Percentiles rank a stretch among this genome's conserved stretches.
phyloP scores from a whole-genome alignment of 2,113 vertebrate species.

The Phocoena phocoena region DNA sequence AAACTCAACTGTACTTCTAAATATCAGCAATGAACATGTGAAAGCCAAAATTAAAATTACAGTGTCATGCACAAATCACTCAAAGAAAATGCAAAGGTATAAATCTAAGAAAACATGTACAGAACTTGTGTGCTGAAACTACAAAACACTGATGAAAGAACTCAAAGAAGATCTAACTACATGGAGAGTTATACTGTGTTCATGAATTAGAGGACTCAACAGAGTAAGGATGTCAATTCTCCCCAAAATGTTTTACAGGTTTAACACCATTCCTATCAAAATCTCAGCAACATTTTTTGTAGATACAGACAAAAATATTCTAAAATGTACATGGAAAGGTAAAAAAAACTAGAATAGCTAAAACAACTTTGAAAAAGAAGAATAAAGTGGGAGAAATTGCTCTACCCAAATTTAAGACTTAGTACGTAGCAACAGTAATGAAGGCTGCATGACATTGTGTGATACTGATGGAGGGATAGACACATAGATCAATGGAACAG shows the following conservation, averaged over 20 bases:
- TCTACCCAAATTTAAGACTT: background rate
- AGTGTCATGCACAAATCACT: background rate
- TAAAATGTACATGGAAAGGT: background rate
- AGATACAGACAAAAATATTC: background rate
- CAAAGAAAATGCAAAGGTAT: background rate
- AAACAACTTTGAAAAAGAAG: background rate
- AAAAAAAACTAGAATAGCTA: background rate
- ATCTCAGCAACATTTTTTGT: background rate
- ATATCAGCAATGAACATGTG: background rate
- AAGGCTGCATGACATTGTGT: background rate
- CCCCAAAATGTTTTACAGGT: background rate
- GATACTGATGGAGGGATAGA: background rate
- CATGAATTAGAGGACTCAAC: background rate
- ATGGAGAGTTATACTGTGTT: background rate
- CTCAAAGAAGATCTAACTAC: background rate
- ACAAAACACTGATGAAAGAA: background rate
- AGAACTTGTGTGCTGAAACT: background rate
- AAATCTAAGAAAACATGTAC: background rate
- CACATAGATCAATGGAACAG: background rate
- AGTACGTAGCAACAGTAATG: background rate
- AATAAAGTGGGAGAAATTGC: background rate
- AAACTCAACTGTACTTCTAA: background rate
- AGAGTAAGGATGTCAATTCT: background rate
- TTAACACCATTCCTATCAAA: background rate
- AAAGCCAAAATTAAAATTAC: background rate